Percentiles rank a stretch among this genome's conserved stretches.
These are phyloP conservation scores for Heterotis niloticus DNA, from an alignment of 2,113 vertebrate species.

Conservation along the genomic window DNA sequence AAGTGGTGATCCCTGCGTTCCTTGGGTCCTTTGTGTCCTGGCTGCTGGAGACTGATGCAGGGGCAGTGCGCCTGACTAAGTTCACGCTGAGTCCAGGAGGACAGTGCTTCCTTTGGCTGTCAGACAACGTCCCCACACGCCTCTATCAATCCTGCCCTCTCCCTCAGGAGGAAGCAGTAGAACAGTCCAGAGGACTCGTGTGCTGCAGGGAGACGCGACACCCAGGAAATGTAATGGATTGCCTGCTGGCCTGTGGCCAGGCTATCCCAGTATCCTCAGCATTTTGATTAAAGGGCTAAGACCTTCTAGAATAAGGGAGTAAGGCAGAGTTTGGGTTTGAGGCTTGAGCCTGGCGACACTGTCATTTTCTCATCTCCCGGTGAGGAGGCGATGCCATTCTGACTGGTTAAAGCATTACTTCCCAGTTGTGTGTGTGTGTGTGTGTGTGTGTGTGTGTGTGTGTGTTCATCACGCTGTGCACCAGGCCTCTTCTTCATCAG, in stretches of 20 bases:
- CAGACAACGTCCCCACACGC: not conserved
- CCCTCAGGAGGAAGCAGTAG: slow-evolving; percentile 11
- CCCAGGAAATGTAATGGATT: slow-evolving; percentile 23
- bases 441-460: slow-evolving; percentile 16
- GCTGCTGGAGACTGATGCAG: too few species aligned
- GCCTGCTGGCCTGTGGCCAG: slow-evolving; percentile 15
- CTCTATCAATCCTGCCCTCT: slow-evolving; percentile 24
- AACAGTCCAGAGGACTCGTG: slow-evolving; percentile 21
- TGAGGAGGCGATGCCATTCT: not conserved
- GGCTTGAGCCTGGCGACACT: not conserved
- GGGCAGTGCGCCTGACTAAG: too few species aligned
- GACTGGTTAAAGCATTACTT: slow-evolving; percentile 5
- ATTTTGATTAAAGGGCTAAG: not conserved
- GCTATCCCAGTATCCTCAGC: slow-evolving; percentile 15
- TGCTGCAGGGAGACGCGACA: not conserved
- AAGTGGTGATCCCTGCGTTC: too few species aligned
- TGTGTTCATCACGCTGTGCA: slow-evolving; percentile 13
- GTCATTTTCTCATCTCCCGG: not conserved
- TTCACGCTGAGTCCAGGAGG: not conserved
- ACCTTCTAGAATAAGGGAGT: not conserved
- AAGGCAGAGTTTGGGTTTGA: not conserved
- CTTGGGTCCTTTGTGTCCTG: too few species aligned
- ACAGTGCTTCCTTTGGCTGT: too few species aligned
- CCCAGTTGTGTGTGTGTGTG: slow-evolving; percentile 12
- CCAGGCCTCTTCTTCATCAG: slow-evolving; percentile 12